Evolutionary conservation across 2,797 vertebrate species (phyloP), one percentile per base, ranked within the genome.

Genomic region (Platyrinchus mystaceus): DNA sequence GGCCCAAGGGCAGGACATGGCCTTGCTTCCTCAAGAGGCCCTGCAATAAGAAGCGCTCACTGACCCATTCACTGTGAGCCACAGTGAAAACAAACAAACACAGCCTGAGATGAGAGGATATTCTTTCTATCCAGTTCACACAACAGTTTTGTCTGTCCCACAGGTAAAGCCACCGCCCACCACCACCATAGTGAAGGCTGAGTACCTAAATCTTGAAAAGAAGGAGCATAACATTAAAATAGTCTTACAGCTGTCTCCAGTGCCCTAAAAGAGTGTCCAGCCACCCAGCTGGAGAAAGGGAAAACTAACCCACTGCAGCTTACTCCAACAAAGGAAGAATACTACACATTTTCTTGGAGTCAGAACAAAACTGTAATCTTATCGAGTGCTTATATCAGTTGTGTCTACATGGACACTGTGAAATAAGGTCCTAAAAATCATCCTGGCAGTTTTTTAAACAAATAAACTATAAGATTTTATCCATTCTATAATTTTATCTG

Each of bases 401-500:
- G 30, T 80, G 68, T 89, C 85, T 94, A 83, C 50, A 86, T 68
- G 84, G 81, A 88, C 39, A 81, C 55, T 64, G 41, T 70, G 77
- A 96, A 96, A 94, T 80, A 97, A 96, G 81, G 60, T 68, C 94
- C 84, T 89, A 86, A 97, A 96, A 96, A 97, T 71, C 88, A 90
- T 89, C 36, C 84, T 97, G 93, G 50, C 83, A 90, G 96, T 95
- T 97, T 92, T 95, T 88, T 91, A 97, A 97, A 96, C 88, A 97
- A 97, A 93, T 95, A 95, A 86, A 96, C 87, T 64, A 12, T 64
- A 81, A 94, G 96, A 96, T 97, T 90, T 97, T 97, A 93, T 97
- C 96, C 8, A 8, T 37, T 32, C 52, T 95, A 89, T 79, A 96
- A 96, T 97, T 96, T 95, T 97, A 87, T 97, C 94, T 89, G 47